Evolutionary conservation across 2,888 invertebrate genomes (phyloP).

Genomic region (Epinotia demarniana): DNA sequence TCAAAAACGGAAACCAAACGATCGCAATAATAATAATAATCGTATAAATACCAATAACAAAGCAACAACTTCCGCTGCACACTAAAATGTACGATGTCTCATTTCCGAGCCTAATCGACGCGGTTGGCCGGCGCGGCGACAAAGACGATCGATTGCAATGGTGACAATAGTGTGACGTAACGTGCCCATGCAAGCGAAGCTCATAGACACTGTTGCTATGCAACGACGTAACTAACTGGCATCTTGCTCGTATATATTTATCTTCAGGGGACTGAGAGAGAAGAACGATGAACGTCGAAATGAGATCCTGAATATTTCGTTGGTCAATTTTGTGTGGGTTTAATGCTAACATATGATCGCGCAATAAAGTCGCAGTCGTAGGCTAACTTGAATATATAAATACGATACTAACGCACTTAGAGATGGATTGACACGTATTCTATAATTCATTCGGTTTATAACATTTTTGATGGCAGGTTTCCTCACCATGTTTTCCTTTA

Average conservation of each 20-base stretch:
- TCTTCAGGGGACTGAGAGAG: neutral
- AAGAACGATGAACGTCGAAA: neutral
- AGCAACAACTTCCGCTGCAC: constrained; percentile 13
- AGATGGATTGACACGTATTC: neutral
- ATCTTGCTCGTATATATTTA: neutral
- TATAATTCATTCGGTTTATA: neutral
- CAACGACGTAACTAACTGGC: neutral
- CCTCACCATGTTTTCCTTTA: no score
- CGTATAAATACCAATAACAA: neutral
- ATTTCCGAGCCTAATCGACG: constrained; percentile 22
- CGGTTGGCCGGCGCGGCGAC: constrained; percentile 31
- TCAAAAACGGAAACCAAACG: neutral
- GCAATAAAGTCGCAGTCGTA: no score
- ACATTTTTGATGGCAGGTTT: no score
- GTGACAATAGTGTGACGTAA: constrained; percentile 37
- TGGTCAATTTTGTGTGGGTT: neutral
- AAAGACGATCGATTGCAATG: constrained; percentile 34
- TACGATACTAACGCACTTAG: neutral
- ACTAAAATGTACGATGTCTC: neutral
- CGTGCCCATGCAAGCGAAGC: constrained; percentile 39
- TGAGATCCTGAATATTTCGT: neutral
- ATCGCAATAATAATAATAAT: neutral
- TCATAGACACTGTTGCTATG: constrained; percentile 19
- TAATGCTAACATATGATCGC: neutral
- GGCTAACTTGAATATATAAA: neutral